Evolutionary conservation across 2,113 vertebrate genomes (phyloP).

Genomic region (Pontoporia blainvillei): DNA sequence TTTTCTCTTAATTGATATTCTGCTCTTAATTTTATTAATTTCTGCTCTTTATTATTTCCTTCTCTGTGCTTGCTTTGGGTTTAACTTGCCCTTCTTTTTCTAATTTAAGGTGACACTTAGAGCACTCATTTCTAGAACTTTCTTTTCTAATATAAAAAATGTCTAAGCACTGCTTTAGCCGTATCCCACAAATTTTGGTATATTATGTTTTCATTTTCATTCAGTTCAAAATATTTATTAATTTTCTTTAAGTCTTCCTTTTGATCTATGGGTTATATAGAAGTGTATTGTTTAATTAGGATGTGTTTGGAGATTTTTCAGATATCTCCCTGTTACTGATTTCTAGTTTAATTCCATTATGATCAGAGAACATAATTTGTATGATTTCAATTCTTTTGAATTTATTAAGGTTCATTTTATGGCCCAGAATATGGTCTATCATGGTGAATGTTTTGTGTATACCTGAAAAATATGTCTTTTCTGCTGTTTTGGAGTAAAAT

Average conservation of each 20-base stretch:
- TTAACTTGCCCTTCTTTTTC: not conserved
- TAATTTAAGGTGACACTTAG: not conserved
- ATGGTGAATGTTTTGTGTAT: not conserved
- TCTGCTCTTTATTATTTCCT: not conserved
- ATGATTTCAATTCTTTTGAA: not conserved
- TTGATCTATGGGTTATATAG: not conserved
- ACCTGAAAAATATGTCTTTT: not conserved
- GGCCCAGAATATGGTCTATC: not conserved
- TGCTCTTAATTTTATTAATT: conserved; percentile 18
- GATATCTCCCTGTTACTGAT: not conserved
- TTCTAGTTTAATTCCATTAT: not conserved
- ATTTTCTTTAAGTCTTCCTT: not conserved
- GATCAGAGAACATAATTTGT: not conserved
- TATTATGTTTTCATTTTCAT: not conserved
- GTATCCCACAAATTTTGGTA: not conserved
- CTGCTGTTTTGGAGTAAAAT: not conserved
- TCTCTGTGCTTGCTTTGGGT: not conserved
- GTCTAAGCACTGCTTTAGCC: not conserved
- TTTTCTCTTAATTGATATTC: not conserved
- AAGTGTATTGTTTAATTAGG: not conserved
- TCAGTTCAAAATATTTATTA: not conserved
- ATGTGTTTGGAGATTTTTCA: not conserved
- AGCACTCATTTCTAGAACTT: not conserved
- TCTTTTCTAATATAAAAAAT: not conserved
- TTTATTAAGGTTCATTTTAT: not conserved